Conservation (phyloP, 1,140 invertebrate species). For the Aethina tumida region DNA sequence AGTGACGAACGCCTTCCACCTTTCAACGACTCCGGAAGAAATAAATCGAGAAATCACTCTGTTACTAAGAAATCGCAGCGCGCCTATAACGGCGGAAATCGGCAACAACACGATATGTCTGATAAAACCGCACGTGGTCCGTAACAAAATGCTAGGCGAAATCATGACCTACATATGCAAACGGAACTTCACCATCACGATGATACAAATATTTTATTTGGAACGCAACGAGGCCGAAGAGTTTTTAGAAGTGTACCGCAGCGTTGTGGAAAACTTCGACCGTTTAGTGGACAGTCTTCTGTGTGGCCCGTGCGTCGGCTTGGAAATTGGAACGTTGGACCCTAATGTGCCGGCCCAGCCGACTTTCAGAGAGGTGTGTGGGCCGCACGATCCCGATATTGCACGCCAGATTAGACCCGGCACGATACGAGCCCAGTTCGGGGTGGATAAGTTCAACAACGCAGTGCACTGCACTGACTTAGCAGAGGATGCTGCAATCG, state of each 20-base stretch:
- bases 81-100: too few species aligned
- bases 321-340: slow-evolving; percentile 71
- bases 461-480: slow-evolving; percentile 90
- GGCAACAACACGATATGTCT: slow-evolving; percentile 77
- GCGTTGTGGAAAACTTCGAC: slow-evolving; percentile 74
- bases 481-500: slow-evolving; percentile 71
- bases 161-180: slow-evolving; percentile 67
- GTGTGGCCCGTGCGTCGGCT: slow-evolving; percentile 69
- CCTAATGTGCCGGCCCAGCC: slow-evolving; percentile 47
- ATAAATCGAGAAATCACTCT: slow-evolving; percentile 40
- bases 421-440: slow-evolving; percentile 76
- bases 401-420: slow-evolving; percentile 72
- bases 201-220: slow-evolving; percentile 68
- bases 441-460: slow-evolving; percentile 73
- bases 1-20: slow-evolving; percentile 66
- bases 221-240: slow-evolving; percentile 75
- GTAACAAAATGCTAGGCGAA: slow-evolving; percentile 56
- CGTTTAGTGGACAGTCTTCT: slow-evolving; percentile 37
- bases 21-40: slow-evolving; percentile 45
- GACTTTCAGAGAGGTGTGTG: slow-evolving; percentile 76
- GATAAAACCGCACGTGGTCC: slow-evolving; percentile 85
- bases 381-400: slow-evolving; percentile 82
- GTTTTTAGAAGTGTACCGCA: slow-evolving; percentile 90
- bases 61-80: slow-evolving; percentile 27
- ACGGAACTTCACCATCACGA: slow-evolving; percentile 66